These are phyloP conservation scores for Enteromius anoplus DNA, from an alignment of 2,797 vertebrate genomes.

Conservation along the genomic window DNA sequence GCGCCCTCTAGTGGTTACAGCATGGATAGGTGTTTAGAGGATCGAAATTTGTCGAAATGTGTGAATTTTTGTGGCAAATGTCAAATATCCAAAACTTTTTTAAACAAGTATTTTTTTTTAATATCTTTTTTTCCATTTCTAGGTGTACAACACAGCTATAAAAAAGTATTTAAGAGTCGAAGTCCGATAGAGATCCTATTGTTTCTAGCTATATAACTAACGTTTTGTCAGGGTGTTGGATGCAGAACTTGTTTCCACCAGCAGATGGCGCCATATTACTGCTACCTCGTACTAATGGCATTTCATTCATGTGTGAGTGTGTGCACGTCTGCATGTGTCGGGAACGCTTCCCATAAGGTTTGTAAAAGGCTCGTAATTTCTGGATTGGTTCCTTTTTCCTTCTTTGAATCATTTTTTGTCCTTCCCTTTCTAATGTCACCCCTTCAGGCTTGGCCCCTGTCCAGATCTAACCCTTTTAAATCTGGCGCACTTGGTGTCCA, in stretches of 20 bases:
- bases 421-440: conserved; percentile 64
- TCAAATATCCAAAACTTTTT: background rate
- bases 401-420: conserved; percentile 52
- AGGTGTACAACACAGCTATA: background rate
- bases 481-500: conserved; percentile 12
- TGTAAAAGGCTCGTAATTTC: conserved; percentile 45
- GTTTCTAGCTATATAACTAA: too few species aligned
- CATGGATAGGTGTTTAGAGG: background rate
- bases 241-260: conserved; percentile 17
- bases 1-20: background rate
- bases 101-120: background rate
- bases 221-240: background rate
- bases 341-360: conserved; percentile 5
- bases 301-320: conserved; percentile 5
- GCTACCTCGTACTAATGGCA: background rate
- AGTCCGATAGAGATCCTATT: background rate
- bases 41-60: background rate
- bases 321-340: conserved; percentile 8
- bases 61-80: background rate
- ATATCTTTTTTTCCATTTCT: background rate
- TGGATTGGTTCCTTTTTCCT: conserved; percentile 44
- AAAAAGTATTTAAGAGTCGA: background rate
- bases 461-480: conserved; percentile 65
- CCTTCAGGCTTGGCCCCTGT: conserved; percentile 78
- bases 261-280: conserved; percentile 24